Base-by-base conservation (phyloP, 2,797 vertebrate species). In the Macroramphosus scolopax region DNA sequence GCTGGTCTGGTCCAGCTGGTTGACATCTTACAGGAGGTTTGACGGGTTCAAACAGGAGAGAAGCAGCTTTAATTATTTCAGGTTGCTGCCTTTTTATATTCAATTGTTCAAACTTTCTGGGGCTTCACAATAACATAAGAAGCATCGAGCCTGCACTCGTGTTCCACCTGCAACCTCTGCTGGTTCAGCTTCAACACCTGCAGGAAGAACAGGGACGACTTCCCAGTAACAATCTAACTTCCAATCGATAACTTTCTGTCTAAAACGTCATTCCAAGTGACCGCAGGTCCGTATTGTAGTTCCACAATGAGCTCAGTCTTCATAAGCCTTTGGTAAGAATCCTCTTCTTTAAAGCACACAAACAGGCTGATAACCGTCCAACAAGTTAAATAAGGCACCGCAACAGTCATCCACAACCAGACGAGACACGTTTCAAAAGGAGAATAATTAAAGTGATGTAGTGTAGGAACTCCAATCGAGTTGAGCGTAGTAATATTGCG, bases 361-460 rank as follows among this genome's bases (percentile, higher is more conserved):
- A 39, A 72, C 40, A 49, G 44, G 43, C 38, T 47, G 49, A 73
- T 50, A 51, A 69, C 56, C 3, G 26, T 60, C 52, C 36, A 47
- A 53, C 37, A 22, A 29, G 50, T 45, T 43, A 77, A 73, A 77
- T 86, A 88, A 88, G 86, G 84, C 86, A 87, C 86, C 80, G 55
- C 68, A 68, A 70, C 66, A 72, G 57, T 67, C 55, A 61, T 52
- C 44, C 17, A 41, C 3, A 28, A 57, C 52, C 48, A 38, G 40
- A n/a, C n/a, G n/a, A n/a, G n/a, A n/a, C n/a, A n/a, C n/a, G n/a
- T n/a, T n/a, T n/a, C n/a, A n/a, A n/a, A n/a, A n/a, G n/a, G n/a
- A n/a, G n/a, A n/a, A n/a, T n/a, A 40, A 40, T n/a, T 77, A 77
- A 82, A 83, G 77, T 82, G 75, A 82, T 75, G 65, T 75, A 74